phyloP scores from a whole-genome alignment of 2,113 vertebrate species.

The Pogonocichla stellata region DNA sequence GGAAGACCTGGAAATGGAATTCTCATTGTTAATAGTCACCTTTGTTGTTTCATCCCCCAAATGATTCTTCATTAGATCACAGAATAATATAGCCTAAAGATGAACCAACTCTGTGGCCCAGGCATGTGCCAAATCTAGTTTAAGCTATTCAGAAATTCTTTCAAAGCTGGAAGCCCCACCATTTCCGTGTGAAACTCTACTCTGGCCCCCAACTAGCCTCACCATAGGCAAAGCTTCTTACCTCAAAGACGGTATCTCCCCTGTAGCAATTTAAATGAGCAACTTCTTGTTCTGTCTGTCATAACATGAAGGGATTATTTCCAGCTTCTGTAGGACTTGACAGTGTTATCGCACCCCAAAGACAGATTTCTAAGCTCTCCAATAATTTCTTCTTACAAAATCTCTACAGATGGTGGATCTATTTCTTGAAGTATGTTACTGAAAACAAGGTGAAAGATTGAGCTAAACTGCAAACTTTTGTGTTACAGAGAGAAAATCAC shows the following conservation, averaged over 20 bases:
- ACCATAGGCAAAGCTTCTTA: neutral
- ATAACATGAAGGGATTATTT: neutral
- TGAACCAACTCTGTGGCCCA: neutral
- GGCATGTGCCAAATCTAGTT: neutral
- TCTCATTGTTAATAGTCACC: neutral
- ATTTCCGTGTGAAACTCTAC: neutral
- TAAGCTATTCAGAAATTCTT: neutral
- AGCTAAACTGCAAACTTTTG: neutral
- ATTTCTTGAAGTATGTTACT: neutral
- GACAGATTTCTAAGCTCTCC: neutral
- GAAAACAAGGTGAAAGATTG: constrained; percentile 4
- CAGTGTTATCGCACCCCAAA: neutral
- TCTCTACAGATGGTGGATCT: neutral
- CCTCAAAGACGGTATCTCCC: neutral
- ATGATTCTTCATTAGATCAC: neutral
- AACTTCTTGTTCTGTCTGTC: neutral
- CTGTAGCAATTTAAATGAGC: neutral
- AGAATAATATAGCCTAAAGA: neutral
- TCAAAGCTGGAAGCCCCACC: neutral
- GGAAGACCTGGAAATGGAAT: neutral
- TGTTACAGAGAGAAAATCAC: neutral
- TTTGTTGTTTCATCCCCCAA: neutral
- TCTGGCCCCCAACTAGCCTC: neutral
- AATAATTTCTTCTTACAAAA: neutral
- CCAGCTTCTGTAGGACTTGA: neutral